phyloP scores from a whole-genome alignment of 2,888 invertebrate genomes.

The Ctena decussata region DNA sequence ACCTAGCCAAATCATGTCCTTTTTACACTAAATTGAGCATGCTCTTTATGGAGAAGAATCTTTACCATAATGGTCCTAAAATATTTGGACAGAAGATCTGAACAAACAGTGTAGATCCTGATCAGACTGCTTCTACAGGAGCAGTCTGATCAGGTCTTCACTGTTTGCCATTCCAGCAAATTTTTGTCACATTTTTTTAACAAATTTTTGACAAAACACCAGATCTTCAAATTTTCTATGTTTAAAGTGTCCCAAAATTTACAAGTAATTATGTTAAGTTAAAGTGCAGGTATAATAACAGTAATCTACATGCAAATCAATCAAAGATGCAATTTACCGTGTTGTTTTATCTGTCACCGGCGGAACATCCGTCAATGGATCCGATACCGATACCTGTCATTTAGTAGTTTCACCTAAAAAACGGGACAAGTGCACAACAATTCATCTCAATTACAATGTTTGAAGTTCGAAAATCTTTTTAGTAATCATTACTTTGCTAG shows the following conservation, averaged over 20 bases:
- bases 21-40: background rate
- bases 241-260: too few species aligned
- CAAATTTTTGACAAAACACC: too few species aligned
- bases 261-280: too few species aligned
- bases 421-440: background rate
- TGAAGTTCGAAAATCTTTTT: background rate
- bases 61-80: too few species aligned
- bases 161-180: too few species aligned
- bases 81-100: too few species aligned
- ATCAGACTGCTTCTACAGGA: too few species aligned
- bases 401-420: background rate
- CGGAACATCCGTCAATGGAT: conserved; percentile 1
- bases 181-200: too few species aligned
- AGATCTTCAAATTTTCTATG: too few species aligned
- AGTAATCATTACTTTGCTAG: too few species aligned
- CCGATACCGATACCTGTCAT: background rate
- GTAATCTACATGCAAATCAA: conserved; percentile 9
- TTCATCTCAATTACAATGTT: background rate
- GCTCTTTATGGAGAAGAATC: background rate
- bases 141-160: too few species aligned
- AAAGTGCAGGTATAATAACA: conserved; percentile 7
- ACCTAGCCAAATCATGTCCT: conserved; percentile 18
- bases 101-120: too few species aligned
- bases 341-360: background rate
- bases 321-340: background rate